These are phyloP conservation scores for Chrysochloris asiatica DNA, from an alignment of 2,113 vertebrate species.

Conservation along the genomic window DNA sequence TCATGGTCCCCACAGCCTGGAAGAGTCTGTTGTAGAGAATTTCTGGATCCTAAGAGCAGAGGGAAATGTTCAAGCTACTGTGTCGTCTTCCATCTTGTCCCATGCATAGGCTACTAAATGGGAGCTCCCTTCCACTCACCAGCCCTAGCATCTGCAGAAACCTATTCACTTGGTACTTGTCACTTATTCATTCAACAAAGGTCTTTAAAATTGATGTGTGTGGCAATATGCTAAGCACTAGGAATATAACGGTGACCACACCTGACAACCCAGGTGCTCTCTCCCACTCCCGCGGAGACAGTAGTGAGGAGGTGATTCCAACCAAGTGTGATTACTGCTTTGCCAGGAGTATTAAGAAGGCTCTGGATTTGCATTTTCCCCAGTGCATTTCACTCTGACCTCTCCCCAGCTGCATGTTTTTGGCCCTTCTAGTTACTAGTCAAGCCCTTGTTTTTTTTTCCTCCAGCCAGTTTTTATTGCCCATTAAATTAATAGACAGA, in stretches of 20 bases:
- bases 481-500: slow-evolving; percentile 18
- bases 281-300: accelerated
- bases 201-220: neutral
- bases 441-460: neutral
- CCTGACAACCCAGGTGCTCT: accelerated
- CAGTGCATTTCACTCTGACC: neutral
- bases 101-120: neutral
- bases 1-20: neutral
- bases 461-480: neutral
- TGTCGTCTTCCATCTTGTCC: neutral
- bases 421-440: neutral
- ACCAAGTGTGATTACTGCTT: neutral
- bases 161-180: neutral
- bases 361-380: neutral
- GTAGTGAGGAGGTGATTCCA: neutral
- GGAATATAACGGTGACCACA: neutral
- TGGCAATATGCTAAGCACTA: neutral
- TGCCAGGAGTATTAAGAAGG: neutral
- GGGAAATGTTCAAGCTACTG: neutral
- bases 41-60: neutral
- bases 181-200: neutral
- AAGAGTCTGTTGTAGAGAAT: neutral
- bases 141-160: neutral
- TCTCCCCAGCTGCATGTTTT: neutral
- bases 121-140: neutral